Evolutionary conservation across 2,113 vertebrate genomes (phyloP).

Genomic region (Nibea albiflora): DNA sequence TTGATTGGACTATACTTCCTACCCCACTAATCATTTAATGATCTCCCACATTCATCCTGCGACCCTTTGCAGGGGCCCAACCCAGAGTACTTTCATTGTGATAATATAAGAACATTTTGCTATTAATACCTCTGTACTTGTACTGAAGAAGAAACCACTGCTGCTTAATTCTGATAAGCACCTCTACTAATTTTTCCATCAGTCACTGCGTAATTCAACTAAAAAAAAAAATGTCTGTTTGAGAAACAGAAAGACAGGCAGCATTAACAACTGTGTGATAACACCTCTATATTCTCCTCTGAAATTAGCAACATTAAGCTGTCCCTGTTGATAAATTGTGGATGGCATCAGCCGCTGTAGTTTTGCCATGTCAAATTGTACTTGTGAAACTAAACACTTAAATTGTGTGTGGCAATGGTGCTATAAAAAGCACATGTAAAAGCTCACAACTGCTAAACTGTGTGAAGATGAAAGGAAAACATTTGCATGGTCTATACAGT

Average conservation of each 20-base stretch:
- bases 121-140: not conserved
- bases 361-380: not conserved
- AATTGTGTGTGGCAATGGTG: not conserved
- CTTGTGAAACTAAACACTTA: not conserved
- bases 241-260: not conserved
- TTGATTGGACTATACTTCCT: no score
- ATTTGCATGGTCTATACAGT: constrained; percentile 6
- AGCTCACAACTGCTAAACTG: constrained; percentile 16
- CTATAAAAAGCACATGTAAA: not conserved
- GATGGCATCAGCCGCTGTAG: not conserved
- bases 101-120: not conserved
- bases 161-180: not conserved
- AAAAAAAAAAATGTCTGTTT: not conserved
- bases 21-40: no score
- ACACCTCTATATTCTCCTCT: not conserved
- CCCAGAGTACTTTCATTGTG: no score
- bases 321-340: not conserved
- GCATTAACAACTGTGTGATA: not conserved
- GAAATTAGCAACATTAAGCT: constrained; percentile 1
- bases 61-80: no score
- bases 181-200: not conserved
- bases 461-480: constrained; percentile 31
- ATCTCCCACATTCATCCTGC: no score
- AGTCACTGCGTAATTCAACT: not conserved
- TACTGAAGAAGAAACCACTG: not conserved